Percentiles rank a stretch among this genome's conserved stretches.
Conservation (phyloP, 2,888 invertebrate genomes). For the Zhengitettix transpicula region DNA sequence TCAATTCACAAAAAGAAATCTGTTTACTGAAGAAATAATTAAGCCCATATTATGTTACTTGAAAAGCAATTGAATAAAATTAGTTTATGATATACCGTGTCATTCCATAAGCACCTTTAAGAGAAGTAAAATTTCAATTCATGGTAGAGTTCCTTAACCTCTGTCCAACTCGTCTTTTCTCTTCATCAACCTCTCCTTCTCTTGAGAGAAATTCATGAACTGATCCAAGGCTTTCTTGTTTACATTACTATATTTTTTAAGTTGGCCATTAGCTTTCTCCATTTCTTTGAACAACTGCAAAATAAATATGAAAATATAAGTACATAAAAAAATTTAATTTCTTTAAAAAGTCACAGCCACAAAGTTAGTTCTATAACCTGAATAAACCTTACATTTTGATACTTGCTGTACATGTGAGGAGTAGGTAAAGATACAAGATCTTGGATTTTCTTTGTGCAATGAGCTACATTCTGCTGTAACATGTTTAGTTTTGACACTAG, state of each 20-base stretch:
- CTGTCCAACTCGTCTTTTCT: slow-evolving; percentile 91
- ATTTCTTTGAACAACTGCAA: slow-evolving; percentile 82
- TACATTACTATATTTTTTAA: slow-evolving; percentile 97
- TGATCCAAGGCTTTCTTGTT: slow-evolving; percentile 99
- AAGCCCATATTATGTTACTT: too few relatives aligned
- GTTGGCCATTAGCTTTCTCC: slow-evolving; percentile 88
- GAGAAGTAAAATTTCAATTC: neutral
- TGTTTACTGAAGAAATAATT: too few relatives aligned
- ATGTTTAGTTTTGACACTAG: slow-evolving; percentile 88
- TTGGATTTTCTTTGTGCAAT: slow-evolving; percentile 88
- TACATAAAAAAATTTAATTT: neutral
- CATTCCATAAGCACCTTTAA: neutral
- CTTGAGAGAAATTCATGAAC: slow-evolving; percentile 96
- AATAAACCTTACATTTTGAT: slow-evolving; percentile 24
- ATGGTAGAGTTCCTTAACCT: slow-evolving; percentile 40
- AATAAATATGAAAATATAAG: neutral
- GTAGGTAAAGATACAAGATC: slow-evolving; percentile 90
- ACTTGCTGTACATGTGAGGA: slow-evolving; percentile 70
- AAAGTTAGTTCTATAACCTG: too few relatives aligned
- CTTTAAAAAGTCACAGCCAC: too few relatives aligned
- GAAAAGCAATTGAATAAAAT: too few relatives aligned
- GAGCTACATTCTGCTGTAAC: slow-evolving; percentile 83
- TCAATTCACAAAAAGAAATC: too few relatives aligned
- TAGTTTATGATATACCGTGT: too few relatives aligned
- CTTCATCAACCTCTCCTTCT: slow-evolving; percentile 91